phyloP scores from a whole-genome alignment of 2,888 invertebrate genomes.

The Shargacucullia verbasci region DNA sequence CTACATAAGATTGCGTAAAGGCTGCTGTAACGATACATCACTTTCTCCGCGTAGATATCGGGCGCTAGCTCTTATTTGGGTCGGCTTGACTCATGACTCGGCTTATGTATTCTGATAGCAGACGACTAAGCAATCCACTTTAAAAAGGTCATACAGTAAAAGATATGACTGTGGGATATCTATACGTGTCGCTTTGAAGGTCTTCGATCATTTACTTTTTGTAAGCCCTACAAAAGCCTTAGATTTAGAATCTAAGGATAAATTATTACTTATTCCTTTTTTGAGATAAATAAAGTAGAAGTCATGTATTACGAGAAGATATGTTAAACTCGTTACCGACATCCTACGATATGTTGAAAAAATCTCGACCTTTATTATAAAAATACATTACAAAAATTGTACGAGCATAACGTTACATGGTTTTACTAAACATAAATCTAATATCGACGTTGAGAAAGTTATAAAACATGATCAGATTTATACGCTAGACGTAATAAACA shows the following conservation, averaged over 20 bases:
- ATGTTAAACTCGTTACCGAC: too few relatives aligned
- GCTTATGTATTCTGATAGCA: constrained; percentile 79
- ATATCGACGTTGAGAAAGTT: constrained; percentile 46
- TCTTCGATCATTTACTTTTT: constrained; percentile 21
- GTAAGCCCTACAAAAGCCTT: not conserved
- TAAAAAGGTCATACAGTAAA: constrained; percentile 73
- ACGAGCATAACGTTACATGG: constrained; percentile 18
- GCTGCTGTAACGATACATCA: constrained; percentile 78
- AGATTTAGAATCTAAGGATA: not conserved
- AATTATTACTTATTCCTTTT: constrained; percentile 6
- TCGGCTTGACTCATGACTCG: constrained; percentile 76
- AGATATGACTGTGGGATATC: constrained; percentile 52
- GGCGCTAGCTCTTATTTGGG: constrained; percentile 75
- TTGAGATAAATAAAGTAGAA: constrained; percentile 1
- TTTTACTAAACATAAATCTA: constrained; percentile 24
- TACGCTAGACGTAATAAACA: constrained; percentile 30
- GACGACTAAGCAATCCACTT: constrained; percentile 67
- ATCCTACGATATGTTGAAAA: not conserved
- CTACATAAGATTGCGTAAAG: constrained; percentile 73
- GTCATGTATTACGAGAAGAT: not conserved
- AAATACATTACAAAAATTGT: constrained; percentile 10
- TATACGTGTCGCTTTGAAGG: constrained; percentile 32
- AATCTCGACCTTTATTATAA: not conserved
- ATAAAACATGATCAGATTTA: constrained; percentile 52
- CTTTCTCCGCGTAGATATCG: constrained; percentile 82